These are phyloP conservation scores for Lagocephalus sceleratus DNA, from an alignment of 2,797 vertebrate species.

Conservation along the genomic window DNA sequence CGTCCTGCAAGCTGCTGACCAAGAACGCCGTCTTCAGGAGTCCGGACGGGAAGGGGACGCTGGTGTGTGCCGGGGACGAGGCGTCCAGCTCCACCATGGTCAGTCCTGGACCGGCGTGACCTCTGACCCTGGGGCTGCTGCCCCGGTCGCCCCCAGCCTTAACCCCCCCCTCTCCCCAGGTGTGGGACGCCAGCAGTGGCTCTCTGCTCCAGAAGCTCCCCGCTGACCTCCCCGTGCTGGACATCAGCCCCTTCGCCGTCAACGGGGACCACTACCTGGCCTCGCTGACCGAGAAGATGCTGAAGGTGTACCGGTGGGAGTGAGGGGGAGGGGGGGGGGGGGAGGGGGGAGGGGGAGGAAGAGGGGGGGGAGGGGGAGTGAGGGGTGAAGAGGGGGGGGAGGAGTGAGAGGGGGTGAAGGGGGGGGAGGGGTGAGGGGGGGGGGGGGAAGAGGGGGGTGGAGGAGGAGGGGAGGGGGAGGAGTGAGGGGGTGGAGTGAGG, in stretches of 20 bases:
- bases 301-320: constrained; percentile 92
- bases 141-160: too few relatives aligned
- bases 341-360: too few relatives aligned
- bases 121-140: too few relatives aligned
- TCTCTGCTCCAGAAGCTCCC: constrained; percentile 86
- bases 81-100: constrained; percentile 91
- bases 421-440: too few relatives aligned
- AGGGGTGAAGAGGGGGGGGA: too few relatives aligned
- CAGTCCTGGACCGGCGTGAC: not conserved
- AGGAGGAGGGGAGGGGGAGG: too few relatives aligned
- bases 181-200: constrained; percentile 90
- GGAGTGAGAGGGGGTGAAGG: too few relatives aligned
- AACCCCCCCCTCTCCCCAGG: constrained; percentile 64
- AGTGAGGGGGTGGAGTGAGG: too few relatives aligned
- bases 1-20: constrained; percentile 90
- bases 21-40: constrained; percentile 90
- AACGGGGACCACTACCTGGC: constrained; percentile 85
- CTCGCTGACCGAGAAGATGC: constrained; percentile 88
- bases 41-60: constrained; percentile 75
- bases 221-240: constrained; percentile 86
- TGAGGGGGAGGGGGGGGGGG: constrained; percentile 51
- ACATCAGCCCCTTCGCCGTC: constrained; percentile 85
- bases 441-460: too few relatives aligned
- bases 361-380: too few relatives aligned
- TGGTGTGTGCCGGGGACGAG: constrained; percentile 94